Conservation (phyloP, 2,797 vertebrate species). For the Buceros bicornis region DNA sequence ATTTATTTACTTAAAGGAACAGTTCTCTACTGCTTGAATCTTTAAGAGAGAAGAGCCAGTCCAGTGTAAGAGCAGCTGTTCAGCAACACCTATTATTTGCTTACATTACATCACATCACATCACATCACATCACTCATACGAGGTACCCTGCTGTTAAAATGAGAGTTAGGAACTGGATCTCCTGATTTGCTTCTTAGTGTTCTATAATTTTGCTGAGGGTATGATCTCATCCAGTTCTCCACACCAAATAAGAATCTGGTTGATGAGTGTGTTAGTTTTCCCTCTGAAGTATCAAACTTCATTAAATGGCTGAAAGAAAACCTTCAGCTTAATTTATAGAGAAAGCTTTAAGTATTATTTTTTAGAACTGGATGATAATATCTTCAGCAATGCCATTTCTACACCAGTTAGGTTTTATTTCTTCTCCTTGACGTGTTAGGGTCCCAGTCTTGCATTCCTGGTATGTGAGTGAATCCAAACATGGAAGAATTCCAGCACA, state of each 20-base stretch:
- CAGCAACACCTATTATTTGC: slow-evolving; percentile 22
- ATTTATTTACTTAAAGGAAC: not conserved
- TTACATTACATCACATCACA: not conserved
- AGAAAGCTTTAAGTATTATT: not conserved
- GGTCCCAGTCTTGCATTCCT: not conserved
- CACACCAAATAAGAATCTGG: not conserved
- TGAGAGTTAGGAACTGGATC: not conserved
- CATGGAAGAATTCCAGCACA: not conserved
- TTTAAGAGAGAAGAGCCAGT: not conserved
- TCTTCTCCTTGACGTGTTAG: not conserved
- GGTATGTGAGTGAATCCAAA: not conserved
- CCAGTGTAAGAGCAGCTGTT: slow-evolving; percentile 2
- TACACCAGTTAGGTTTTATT: not conserved
- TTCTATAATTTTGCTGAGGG: slow-evolving; percentile 37
- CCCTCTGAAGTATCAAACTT: not conserved
- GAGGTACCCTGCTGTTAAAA: not conserved
- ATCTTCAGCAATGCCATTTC: not conserved
- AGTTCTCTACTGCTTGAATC: not conserved
- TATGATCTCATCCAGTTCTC: slow-evolving; percentile 47
- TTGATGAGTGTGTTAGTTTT: not conserved
- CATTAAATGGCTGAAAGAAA: not conserved
- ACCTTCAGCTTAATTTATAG: not conserved
- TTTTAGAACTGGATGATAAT: not conserved
- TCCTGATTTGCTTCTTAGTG: not conserved
- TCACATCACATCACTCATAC: not conserved